Evolutionary conservation across 1,140 invertebrate genomes (phyloP), one percentile per base, ranked within the genome.

Genomic region (Drosophila nannoptera): DNA sequence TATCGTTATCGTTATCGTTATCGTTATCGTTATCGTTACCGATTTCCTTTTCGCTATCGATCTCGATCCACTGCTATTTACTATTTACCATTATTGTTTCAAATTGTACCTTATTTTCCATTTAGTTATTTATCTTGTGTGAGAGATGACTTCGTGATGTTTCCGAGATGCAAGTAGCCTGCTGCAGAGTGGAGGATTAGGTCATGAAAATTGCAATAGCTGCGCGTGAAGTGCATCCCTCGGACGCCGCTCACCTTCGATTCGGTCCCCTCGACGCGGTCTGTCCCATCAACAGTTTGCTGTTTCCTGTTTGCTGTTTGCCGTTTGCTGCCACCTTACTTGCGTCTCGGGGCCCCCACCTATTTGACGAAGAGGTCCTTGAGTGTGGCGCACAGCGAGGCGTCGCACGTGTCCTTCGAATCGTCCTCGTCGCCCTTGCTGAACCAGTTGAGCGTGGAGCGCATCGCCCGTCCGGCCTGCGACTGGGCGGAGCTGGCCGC

Each of bases 361-460:
- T 93, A 94, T 91, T 94, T 94, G 35, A 95, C 94, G 88, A 96
- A 96, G 6, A 96, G 92, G 88, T 96, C 94, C 89, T 96, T 96
- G 8, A 96, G 90, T 7, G 94, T 94, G 38, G 94, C 93, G 89
- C 95, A 96, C 50, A 96, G 91, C 9, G 93, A 94, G 11, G 93
- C 93, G 61, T 96, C 94, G 89, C 94, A 95, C 7, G 93, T 91
- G 63, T 94, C 93, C 22, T 90, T 88, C 4, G 91, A 90, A 9
- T 93, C 93, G 35, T 94, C 93, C 40, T 93, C 93, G 7, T 93
- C 92, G 33, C 71, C 73, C 72, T 89, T 90, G 31, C 87, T 75
- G 12, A 88, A 87, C 78, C 87, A 87, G 58, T 89, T 89, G 9
- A 89, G 59, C 0, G 88, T 89, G 12, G 88, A 87, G 31, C 88